Evolutionary conservation across 2,113 vertebrate genomes (phyloP), one percentile per base, ranked within the genome.

Genomic region (Plestiodon gilberti): DNA sequence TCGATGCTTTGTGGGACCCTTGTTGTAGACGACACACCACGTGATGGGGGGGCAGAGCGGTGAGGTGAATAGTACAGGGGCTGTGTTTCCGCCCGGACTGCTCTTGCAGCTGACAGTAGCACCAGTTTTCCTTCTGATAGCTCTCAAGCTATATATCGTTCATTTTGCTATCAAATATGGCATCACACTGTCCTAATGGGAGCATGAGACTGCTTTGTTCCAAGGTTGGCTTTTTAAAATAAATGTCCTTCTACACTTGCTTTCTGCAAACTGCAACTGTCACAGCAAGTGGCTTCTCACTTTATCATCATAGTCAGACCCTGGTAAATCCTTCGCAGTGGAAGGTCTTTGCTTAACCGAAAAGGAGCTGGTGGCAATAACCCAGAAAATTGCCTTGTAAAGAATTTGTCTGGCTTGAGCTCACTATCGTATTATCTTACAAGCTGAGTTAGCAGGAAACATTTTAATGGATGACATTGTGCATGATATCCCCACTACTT

Each of bases 241-340:
- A n/a, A 20, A 79, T 59, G 85, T 78, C 8, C 69, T 89, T 84
- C 28, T 57, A 67, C 4, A 1, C 10, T 78, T 67, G 6, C 1
- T 87, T 84, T 77, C 91, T 85, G 25, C 15, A 76, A 82, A 40
- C 13, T 65, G 1, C 77, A 13, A 71, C 0, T 87, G 1, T 71
- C 83, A 69, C 4, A 85, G 20, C 69, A 78, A 64, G n/a, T 28
- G 10, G 43, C 89, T 86, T 77, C 17, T 85, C 0, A 0, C 6
- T 48, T 88, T 87, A 23, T 73, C 52, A 78, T 88, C 59, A 18
- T 20, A 40, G 0, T 81, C 65, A 83, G 57, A 84, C 3, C 3
- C 0, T 0, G 23, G 28, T 61, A 89, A 65, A 73, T 13, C 11
- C 3, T 59, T 33, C 25, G 10, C 1, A 1, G 17, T 48, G 3